Evolutionary conservation across 1,140 invertebrate genomes (phyloP).

Genomic region (Drosophila seguyi): DNA sequence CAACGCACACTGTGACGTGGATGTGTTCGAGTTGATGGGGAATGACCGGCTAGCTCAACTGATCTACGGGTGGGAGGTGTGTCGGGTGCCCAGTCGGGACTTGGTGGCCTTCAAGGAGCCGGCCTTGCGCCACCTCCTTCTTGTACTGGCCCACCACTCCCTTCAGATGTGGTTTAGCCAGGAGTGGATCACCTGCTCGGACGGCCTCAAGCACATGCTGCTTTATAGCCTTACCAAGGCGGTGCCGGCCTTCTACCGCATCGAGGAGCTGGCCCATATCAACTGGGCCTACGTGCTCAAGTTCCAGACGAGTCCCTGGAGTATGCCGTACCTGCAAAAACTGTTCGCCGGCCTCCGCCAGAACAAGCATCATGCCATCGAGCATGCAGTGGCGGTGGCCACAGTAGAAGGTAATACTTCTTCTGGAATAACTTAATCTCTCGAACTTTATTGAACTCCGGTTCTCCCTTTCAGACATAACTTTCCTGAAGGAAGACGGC

Average conservation of each 20-base stretch:
- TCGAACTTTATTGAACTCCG: not conserved
- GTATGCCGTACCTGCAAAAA: conserved; percentile 60
- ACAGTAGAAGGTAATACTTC: conserved; percentile 47
- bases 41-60: conserved; percentile 66
- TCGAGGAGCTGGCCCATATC: conserved; percentile 47
- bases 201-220: conserved; percentile 46
- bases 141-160: conserved; percentile 63
- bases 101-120: conserved; percentile 28
- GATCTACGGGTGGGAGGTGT: conserved; percentile 74
- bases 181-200: conserved; percentile 65
- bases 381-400: conserved; percentile 62
- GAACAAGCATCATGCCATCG: conserved; percentile 64
- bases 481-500: conserved; percentile 56
- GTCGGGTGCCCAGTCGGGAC: conserved; percentile 32
- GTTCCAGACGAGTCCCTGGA: conserved; percentile 62
- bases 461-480: conserved; percentile 39
- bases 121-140: conserved; percentile 45
- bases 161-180: conserved; percentile 73
- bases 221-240: conserved; percentile 54
- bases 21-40: conserved; percentile 71
- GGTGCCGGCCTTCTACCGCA: conserved; percentile 31
- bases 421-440: too few relatives aligned
- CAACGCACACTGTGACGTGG: conserved; percentile 56
- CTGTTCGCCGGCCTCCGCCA: conserved; percentile 38
- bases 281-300: conserved; percentile 70